A percentile compares a stretch with the other conserved stretches of the same genome.
These are phyloP conservation scores for Myotis myotis DNA, from an alignment of 2,797 vertebrate species.

Conservation along the genomic window DNA sequence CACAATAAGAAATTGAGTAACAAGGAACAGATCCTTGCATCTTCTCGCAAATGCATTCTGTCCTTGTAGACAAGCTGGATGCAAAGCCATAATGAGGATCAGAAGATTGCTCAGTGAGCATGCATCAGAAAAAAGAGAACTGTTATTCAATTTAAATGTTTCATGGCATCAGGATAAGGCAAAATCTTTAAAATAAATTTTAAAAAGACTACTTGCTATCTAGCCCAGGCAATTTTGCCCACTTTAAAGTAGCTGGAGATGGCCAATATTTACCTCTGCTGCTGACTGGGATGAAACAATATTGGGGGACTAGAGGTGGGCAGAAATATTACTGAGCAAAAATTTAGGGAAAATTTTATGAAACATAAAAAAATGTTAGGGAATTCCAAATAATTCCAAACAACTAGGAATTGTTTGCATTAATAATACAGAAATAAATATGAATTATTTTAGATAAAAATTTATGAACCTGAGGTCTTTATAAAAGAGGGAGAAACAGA, in stretches of 20 bases:
- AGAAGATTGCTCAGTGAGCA: background rate
- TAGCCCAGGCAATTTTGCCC: background rate
- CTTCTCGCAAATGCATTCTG: background rate
- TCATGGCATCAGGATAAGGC: background rate
- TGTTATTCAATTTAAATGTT: background rate
- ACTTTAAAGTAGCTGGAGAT: background rate
- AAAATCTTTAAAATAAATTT: background rate
- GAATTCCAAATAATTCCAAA: conserved; percentile 40
- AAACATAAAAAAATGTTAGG: conserved; percentile 1
- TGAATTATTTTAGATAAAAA: background rate
- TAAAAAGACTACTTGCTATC: background rate
- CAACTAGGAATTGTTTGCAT: background rate
- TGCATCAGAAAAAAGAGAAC: background rate
- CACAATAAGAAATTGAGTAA: background rate
- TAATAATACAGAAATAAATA: background rate
- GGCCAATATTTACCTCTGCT: background rate
- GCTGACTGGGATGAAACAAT: background rate
- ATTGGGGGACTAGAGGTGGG: too few relatives aligned
- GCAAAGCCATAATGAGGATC: background rate
- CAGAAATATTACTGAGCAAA: background rate
- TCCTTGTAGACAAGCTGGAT: background rate
- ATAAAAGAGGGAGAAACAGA: background rate
- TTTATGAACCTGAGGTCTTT: background rate
- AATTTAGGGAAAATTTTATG: background rate
- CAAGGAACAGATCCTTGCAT: background rate